A percentile compares a stretch with the other conserved stretches of the same genome.
Evolutionary conservation across 2,113 vertebrate species (phyloP).

Genomic region (Potamarius usumacintae): DNA sequence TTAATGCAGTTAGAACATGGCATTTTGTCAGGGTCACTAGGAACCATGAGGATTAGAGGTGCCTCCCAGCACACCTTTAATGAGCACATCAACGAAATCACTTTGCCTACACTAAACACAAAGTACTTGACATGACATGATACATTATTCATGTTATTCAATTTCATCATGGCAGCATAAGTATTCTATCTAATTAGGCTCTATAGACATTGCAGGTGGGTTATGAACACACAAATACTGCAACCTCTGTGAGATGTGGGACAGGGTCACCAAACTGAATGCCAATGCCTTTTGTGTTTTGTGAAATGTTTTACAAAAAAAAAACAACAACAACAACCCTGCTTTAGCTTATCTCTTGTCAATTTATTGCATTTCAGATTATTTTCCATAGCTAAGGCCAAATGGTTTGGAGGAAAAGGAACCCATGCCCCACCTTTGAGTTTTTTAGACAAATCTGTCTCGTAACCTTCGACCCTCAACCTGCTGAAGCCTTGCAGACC

Average conservation of each 20-base stretch:
- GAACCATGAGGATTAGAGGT: slow-evolving; percentile 46
- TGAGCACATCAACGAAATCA: slow-evolving; percentile 59
- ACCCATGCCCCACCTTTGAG: slow-evolving; percentile 51
- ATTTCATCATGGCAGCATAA: slow-evolving; percentile 12
- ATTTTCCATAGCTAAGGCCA: slow-evolving; percentile 50
- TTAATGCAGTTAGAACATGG: slow-evolving; percentile 57
- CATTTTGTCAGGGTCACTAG: slow-evolving; percentile 58
- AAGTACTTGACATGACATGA: slow-evolving; percentile 2
- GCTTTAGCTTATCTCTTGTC: slow-evolving; percentile 40
- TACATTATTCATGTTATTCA: slow-evolving; percentile 7
- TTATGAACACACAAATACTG: slow-evolving; percentile 11
- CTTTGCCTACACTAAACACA: slow-evolving; percentile 26
- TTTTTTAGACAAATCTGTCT: slow-evolving; percentile 69
- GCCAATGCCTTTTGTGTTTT: background rate
- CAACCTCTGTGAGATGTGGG: background rate
- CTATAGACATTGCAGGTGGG: background rate
- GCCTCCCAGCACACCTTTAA: slow-evolving; percentile 55
- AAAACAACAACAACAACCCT: slow-evolving; percentile 46
- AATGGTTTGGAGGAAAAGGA: slow-evolving; percentile 38
- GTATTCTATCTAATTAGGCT: slow-evolving; percentile 12
- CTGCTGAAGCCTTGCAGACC: slow-evolving; percentile 54
- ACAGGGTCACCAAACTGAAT: slow-evolving; percentile 2
- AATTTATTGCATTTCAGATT: slow-evolving; percentile 40
- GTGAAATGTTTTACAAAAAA: slow-evolving; percentile 30
- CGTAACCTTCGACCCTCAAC: slow-evolving; percentile 66